phyloP scores from a whole-genome alignment of 1,140 invertebrate genomes.

The Eulimnadia texana region DNA sequence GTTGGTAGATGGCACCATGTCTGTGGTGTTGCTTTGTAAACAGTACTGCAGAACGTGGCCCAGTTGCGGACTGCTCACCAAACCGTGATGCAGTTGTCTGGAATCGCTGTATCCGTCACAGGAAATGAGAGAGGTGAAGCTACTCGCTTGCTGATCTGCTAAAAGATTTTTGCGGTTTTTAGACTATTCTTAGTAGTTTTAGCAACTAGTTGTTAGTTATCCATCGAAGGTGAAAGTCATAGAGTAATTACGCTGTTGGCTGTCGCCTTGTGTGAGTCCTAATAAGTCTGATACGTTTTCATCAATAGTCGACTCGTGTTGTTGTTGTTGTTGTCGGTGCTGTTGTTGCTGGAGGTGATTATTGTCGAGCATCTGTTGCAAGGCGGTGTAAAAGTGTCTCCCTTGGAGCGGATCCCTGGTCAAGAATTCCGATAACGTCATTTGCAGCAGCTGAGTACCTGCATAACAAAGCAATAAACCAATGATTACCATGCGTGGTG shows the following conservation, averaged over 20 bases:
- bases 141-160: background rate
- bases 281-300: background rate
- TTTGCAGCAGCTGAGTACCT: conserved; percentile 9
- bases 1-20: background rate
- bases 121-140: background rate
- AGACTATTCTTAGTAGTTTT: background rate
- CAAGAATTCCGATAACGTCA: conserved; percentile 10
- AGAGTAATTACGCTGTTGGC: background rate
- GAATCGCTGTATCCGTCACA: background rate
- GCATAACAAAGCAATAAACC: background rate
- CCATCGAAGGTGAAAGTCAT: background rate
- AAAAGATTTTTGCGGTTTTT: background rate
- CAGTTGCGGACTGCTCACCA: background rate
- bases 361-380: conserved; percentile 2
- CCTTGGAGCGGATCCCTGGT: conserved; percentile 8
- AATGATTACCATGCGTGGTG: background rate
- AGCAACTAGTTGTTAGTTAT: background rate
- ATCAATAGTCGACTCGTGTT: background rate
- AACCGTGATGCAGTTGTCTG: background rate
- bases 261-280: background rate
- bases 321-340: conserved; percentile 2
- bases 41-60: background rate
- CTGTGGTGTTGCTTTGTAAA: background rate
- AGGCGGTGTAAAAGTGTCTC: conserved; percentile 8
- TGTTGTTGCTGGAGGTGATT: conserved; percentile 1